Evolutionary conservation across 2,888 invertebrate genomes (phyloP), one percentile per base, ranked within the genome.

Genomic region (Smittia aterrima): DNA sequence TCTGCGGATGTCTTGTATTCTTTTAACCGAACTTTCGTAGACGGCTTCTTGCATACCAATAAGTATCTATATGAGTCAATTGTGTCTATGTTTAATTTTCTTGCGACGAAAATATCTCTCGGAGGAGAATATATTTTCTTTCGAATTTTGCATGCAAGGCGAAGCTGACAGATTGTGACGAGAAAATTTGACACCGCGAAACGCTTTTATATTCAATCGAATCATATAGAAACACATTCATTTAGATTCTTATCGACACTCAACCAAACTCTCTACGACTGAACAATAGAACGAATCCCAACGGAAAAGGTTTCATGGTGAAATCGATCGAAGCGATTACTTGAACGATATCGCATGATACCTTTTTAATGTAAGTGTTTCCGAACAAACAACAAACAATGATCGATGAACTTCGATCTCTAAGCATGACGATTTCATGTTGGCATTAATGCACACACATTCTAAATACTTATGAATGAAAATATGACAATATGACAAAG

Each of bases 391-490:
- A 47, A 47, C 47, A 58, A 58, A 3, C 32, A 32, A 9, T 47
- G 58, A 58, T 18, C 58, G 18, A 11, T 4, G 13, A 13, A 58
- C 58, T 22, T 58, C 22, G 58, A 58, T 58, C 18, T 58, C 9
- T 58, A 58, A 58, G 58, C 58, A 58, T 58, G 58, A 58, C 22
- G 58, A 58, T 58, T 58, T 58, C 58, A 58, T 58, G 58, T 58
- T 58, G 58, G 22, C 18, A 58, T 58, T 9, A 58, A 22, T 58
- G 58, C 58, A 58, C 58, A 22, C 7, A 22, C 7, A 47, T n/a
- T 47, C 11, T n/a, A 47, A 47, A 11, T 47, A 38, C 38, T n/a
- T n/a, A 22, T 58, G 58, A 58, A 58, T 58, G 47, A 47, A 32
- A 32, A 32, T 32, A 32, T 32, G 47, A 47, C 47, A 47, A 47